phyloP scores from a whole-genome alignment of 2,797 vertebrate species.

The Champsocephalus esox region DNA sequence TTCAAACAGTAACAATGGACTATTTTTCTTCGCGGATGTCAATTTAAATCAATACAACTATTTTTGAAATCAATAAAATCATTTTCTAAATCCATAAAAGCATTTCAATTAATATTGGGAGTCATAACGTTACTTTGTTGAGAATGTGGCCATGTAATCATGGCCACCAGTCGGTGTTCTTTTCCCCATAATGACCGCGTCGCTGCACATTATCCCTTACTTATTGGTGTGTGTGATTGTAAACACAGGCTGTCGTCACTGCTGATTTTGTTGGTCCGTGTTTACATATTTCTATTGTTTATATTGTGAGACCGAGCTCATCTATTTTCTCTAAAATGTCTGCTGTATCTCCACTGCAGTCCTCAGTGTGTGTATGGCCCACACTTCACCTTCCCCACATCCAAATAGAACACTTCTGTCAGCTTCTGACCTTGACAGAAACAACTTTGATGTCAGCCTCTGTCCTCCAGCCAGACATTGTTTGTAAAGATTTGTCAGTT shows the following conservation, averaged over 20 bases:
- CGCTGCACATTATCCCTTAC: no score
- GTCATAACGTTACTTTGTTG: no score
- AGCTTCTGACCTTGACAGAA: constrained; percentile 64
- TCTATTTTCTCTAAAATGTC: constrained; percentile 33
- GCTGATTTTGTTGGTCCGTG: constrained; percentile 32
- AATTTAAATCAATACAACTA: no score
- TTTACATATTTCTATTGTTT: constrained; percentile 30
- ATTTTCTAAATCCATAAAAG: no score
- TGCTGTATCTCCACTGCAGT: constrained; percentile 36
- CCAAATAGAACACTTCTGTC: constrained; percentile 36
- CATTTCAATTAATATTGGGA: no score
- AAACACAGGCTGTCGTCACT: constrained; percentile 7
- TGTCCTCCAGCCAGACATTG: constrained; percentile 48
- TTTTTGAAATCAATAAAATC: no score
- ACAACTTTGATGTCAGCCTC: constrained; percentile 58
- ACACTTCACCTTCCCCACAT: constrained; percentile 32
- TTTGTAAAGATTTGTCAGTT: constrained; percentile 57
- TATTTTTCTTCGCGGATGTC: no score
- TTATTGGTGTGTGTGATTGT: constrained; percentile 26
- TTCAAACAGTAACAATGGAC: no score
- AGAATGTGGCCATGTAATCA: no score
- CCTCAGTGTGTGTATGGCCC: background rate
- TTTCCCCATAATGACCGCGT: no score
- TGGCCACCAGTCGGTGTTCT: no score
- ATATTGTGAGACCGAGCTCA: constrained; percentile 2